Conservation (phyloP, 2,113 vertebrate species). For the Tragulus kanchil region DNA sequence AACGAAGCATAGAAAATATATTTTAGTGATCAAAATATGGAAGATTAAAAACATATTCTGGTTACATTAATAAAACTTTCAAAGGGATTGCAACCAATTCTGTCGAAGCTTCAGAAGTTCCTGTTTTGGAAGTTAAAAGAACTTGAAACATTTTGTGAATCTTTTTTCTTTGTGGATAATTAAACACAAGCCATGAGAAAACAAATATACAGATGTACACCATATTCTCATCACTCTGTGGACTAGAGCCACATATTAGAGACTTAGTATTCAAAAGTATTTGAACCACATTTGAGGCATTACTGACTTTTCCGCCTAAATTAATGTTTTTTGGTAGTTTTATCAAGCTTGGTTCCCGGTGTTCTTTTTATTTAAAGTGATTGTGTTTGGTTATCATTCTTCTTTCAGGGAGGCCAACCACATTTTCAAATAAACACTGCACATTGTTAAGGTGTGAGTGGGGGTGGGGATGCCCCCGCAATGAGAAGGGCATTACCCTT, state of each 20-base stretch:
- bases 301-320: not conserved
- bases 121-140: constrained; percentile 74
- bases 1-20: constrained; percentile 66
- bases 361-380: constrained; percentile 40
- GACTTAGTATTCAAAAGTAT: constrained; percentile 35
- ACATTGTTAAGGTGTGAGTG: not conserved
- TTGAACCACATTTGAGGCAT: constrained; percentile 9
- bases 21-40: constrained; percentile 59
- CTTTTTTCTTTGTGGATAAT: constrained; percentile 73
- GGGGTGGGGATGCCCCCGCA: not conserved
- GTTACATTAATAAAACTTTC: constrained; percentile 72
- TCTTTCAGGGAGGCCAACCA: not conserved
- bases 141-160: constrained; percentile 72
- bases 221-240: constrained; percentile 69
- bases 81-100: constrained; percentile 62
- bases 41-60: constrained; percentile 79
- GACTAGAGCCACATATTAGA: not conserved
- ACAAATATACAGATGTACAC: constrained; percentile 66
- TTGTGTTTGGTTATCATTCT: not conserved
- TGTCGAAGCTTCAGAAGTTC: constrained; percentile 67
- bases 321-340: constrained; percentile 38
- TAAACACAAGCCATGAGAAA: constrained; percentile 73
- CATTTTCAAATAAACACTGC: not conserved
- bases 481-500: not conserved
- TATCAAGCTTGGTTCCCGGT: not conserved